A percentile compares a stretch with the other conserved stretches of the same genome.
phyloP scores from a whole-genome alignment of 2,113 vertebrate species.

The Gopherus evgoodei region DNA sequence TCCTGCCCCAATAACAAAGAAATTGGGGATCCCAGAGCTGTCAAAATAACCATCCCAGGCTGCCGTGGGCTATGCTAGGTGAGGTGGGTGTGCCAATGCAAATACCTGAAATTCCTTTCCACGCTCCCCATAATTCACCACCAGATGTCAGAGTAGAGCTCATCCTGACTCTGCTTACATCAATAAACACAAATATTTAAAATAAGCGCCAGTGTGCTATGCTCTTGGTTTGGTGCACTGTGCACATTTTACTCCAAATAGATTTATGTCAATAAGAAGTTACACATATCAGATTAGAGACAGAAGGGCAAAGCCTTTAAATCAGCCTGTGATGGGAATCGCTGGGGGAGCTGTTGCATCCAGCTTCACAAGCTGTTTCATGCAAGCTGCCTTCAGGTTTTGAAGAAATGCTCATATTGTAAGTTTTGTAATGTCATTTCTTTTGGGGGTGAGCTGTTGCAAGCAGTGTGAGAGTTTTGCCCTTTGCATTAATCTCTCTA shows the following conservation, averaged over 20 bases:
- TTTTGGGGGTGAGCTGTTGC: neutral
- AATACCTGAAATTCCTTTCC: no score
- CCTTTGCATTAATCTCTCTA: neutral
- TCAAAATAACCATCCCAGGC: no score
- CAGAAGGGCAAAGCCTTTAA: neutral
- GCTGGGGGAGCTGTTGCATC: neutral
- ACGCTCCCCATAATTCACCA: no score
- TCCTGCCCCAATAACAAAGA: no score
- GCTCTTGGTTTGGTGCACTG: neutral
- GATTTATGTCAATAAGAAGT: neutral
- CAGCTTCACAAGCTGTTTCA: neutral
- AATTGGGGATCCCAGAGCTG: no score
- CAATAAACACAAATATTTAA: neutral
- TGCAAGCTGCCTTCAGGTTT: neutral
- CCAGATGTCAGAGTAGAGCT: no score
- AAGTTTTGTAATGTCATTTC: neutral
- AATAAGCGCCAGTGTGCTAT: neutral
- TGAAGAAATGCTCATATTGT: neutral
- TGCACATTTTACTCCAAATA: neutral
- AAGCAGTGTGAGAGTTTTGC: neutral
- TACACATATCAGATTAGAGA: neutral
- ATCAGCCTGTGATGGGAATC: neutral
- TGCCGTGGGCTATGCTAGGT: no score
- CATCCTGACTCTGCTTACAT: no score
- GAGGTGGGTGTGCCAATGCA: no score